phyloP scores from a whole-genome alignment of 2,797 vertebrate genomes.

The Fringilla coelebs region DNA sequence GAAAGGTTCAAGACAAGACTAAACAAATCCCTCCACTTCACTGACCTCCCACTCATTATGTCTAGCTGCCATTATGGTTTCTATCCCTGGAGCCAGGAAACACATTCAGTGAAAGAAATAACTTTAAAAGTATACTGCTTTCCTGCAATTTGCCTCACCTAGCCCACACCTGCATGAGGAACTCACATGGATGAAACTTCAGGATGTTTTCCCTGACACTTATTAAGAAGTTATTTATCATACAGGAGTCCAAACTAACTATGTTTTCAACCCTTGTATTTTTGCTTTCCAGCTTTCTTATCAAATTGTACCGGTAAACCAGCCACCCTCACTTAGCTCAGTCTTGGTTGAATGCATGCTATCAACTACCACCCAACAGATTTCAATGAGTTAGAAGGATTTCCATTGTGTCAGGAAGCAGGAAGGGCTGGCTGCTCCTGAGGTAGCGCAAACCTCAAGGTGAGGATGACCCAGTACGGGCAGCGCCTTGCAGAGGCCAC shows the following conservation, averaged over 20 bases:
- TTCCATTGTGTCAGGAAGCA: not conserved
- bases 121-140: not conserved
- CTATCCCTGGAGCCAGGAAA: slow-evolving; percentile 20
- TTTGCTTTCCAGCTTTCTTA: not conserved
- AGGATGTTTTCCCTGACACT: not conserved
- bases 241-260: not conserved
- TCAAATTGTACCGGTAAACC: not conserved
- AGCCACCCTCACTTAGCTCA: not conserved
- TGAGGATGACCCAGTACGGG: fast-evolving
- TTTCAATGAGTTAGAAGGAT: not conserved
- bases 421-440: not conserved
- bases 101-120: not conserved
- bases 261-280: not conserved
- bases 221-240: not conserved
- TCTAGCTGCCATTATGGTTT: not conserved
- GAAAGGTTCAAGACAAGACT: slow-evolving; percentile 24
- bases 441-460: not conserved
- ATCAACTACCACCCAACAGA: not conserved
- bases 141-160: not conserved
- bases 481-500: not conserved
- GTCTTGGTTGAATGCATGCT: not conserved
- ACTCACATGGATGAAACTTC: not conserved
- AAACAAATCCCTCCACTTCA: not conserved
- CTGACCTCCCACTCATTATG: not conserved
- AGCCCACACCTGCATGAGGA: not conserved